phyloP scores from a whole-genome alignment of 64 coral and sea anemone species.

The Pachyseris speciosa region DNA sequence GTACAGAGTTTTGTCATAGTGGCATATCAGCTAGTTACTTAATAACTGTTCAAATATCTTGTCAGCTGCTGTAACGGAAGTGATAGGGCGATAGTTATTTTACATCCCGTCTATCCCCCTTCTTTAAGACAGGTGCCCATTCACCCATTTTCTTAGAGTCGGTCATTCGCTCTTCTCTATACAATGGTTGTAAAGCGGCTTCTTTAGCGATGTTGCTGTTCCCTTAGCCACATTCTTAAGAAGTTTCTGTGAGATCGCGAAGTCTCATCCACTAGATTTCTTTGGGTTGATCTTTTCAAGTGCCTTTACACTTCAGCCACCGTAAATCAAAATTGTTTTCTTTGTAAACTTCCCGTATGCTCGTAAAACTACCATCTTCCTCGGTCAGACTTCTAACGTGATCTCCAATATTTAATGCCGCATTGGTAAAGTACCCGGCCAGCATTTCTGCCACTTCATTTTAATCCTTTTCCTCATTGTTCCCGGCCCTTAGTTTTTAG shows the following conservation, averaged over 20 bases:
- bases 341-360: conserved; percentile 15
- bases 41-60: conserved; percentile 43
- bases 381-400: conserved; percentile 9
- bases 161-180: conserved; percentile 9
- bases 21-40: conserved; percentile 11
- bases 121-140: neutral
- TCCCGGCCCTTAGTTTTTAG: conserved; percentile 27
- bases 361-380: conserved; percentile 22
- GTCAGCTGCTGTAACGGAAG: conserved; percentile 21
- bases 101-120: neutral
- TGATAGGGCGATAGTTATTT: conserved; percentile 28
- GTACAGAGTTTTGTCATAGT: conserved; percentile 25
- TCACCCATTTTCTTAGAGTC: neutral
- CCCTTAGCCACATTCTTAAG: conserved; percentile 51
- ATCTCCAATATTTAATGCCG: conserved; percentile 22
- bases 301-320: conserved; percentile 24
- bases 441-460: conserved; percentile 47
- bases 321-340: conserved; percentile 16
- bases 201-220: conserved; percentile 18
- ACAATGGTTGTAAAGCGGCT: conserved; percentile 1
- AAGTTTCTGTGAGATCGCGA: conserved; percentile 14
- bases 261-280: conserved; percentile 58
- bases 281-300: conserved; percentile 44
- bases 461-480: conserved; percentile 7
- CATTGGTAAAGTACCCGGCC: conserved; percentile 37